phyloP scores from a whole-genome alignment of 2,888 invertebrate genomes.

The Ophraella communa region DNA sequence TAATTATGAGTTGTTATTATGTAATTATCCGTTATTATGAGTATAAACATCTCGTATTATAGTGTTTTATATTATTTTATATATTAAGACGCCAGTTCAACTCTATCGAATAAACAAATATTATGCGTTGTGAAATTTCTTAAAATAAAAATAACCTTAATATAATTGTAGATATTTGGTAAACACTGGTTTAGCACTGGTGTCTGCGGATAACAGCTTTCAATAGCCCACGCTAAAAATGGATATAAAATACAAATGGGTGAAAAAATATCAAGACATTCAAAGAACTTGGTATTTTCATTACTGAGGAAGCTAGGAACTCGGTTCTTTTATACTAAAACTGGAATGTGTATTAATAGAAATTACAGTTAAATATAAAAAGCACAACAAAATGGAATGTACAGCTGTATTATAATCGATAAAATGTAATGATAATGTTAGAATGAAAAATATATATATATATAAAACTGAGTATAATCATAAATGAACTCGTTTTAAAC shows the following conservation, averaged over 20 bases:
- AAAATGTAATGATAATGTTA: not conserved
- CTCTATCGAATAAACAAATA: conserved; percentile 1
- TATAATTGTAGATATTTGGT: conserved; percentile 12
- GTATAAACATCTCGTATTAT: too few relatives aligned
- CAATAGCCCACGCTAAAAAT: conserved; percentile 18
- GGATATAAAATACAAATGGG: conserved; percentile 13
- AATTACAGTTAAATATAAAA: not conserved
- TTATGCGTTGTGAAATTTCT: conserved; percentile 9
- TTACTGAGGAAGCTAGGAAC: not conserved
- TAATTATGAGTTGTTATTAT: too few relatives aligned
- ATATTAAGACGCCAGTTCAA: not conserved
- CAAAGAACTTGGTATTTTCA: conserved; percentile 4
- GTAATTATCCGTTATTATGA: too few relatives aligned
- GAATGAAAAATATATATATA: not conserved
- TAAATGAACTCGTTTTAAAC: too few relatives aligned
- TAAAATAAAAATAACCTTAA: conserved; percentile 10
- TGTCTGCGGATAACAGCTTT: conserved; percentile 9
- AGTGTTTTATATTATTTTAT: too few relatives aligned
- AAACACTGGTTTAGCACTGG: conserved; percentile 12
- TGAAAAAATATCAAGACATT: conserved; percentile 6
- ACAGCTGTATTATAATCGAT: too few relatives aligned
- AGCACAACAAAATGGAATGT: not conserved
- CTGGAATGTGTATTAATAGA: not conserved
- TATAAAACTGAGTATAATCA: not conserved
- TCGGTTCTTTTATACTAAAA: not conserved